Base-by-base conservation (phyloP, 2,797 vertebrate genomes). In the Rhinatrema bivittatum region DNA sequence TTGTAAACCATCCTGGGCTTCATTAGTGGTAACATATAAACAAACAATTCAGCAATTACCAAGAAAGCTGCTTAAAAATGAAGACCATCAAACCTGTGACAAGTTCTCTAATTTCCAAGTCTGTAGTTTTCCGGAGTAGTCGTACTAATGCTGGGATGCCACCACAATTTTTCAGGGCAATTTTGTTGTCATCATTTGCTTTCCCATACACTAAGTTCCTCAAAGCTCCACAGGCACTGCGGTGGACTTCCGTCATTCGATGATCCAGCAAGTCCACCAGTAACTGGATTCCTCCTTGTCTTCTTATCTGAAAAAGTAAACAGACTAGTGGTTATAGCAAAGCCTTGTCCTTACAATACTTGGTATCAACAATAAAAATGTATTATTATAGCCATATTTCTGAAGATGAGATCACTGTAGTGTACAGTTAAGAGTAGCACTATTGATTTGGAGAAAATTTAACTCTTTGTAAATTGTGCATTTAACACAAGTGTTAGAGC, bases 111-210 rank as follows among this genome's bases (percentile, higher is more conserved):
- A 98, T 92, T 80, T 99, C 95, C 76, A 97, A 77, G 64, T 99
- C 94, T 4, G 87, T 84, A 4, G 92, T 89, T 70, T 98, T 98
- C 48, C 94, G 89, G 32, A 98, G 89, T 39, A 99, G 72, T 28
- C 95, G 89, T 38, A 98, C 95, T 68, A 98, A 78, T 2, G 93
- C 94, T 12, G 95, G 95, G 70, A 98, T 98, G 21, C 95, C 95
- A 1, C 93, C 93, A 16, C 92, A 97, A 80, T 96, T 98, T 72
- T 98, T 98, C 70, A 98, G 80, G 40, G 94, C 86, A 18, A 99
- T 90, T 78, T 98, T 98, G 78, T 98, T 98, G 65, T 98, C 95
- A 9, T 98, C 95, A 0, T 98, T 98, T 63, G 93, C 94, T 27
- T 98, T 98, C 44, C 95, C 95, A 3, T 97, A 98, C 1, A 98